Conservation (phyloP, 1,140 invertebrate genomes). For the Spodoptera litura region DNA sequence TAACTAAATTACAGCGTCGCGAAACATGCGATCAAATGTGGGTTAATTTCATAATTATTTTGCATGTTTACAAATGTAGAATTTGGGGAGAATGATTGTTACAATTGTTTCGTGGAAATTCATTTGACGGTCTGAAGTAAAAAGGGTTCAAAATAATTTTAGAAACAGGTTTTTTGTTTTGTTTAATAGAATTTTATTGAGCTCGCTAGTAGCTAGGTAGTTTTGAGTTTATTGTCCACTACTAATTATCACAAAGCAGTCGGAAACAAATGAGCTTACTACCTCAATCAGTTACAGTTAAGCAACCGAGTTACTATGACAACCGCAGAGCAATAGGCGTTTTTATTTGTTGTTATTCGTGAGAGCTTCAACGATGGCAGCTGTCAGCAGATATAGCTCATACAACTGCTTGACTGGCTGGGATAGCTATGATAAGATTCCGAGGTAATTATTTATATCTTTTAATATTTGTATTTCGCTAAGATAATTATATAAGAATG, state of each 20-base stretch:
- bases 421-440: constrained; percentile 95
- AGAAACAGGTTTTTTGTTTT: no score
- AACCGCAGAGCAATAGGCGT: neutral
- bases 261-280: no score
- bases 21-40: constrained; percentile 47
- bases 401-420: constrained; percentile 95
- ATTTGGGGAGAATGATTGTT: neutral
- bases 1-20: constrained; percentile 24
- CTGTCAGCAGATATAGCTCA: constrained; percentile 89
- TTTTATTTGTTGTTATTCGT: neutral
- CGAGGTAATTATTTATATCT: constrained; percentile 88
- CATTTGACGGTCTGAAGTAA: no score
- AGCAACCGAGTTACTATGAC: constrained; percentile 7
- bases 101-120: no score
- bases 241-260: no score
- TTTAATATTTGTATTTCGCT: neutral
- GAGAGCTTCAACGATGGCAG: constrained; percentile 58
- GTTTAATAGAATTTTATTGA: no score
- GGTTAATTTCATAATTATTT: constrained; percentile 6
- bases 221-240: no score
- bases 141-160: no score
- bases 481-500: no score
- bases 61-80: neutral
- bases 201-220: no score
- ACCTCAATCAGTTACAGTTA: neutral